Percentiles rank a stretch among this genome's conserved stretches.
Evolutionary conservation across 1,140 invertebrate species (phyloP).

Genomic region (Aphaenogaster floridana): DNA sequence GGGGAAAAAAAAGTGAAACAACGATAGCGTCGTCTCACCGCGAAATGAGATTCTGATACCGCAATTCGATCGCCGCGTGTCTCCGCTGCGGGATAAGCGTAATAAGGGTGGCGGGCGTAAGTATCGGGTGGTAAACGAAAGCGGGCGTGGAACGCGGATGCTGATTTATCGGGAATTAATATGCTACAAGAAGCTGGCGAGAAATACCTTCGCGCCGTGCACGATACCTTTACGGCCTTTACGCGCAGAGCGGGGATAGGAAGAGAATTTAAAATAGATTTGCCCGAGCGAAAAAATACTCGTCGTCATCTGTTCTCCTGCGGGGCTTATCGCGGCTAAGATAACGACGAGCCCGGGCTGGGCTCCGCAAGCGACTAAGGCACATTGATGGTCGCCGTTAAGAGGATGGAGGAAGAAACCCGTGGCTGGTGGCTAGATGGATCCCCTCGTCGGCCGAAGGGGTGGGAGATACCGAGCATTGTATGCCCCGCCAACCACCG

Average conservation of each 20-base stretch:
- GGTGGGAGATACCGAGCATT: slow-evolving; percentile 45
- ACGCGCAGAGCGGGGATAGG: neutral
- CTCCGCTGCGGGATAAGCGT: slow-evolving; percentile 5
- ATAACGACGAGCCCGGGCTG: slow-evolving; percentile 44
- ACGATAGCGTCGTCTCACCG: slow-evolving; percentile 22
- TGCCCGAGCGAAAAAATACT: slow-evolving; percentile 67
- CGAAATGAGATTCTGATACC: slow-evolving; percentile 61
- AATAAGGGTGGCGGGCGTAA: neutral
- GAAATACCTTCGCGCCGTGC: slow-evolving; percentile 8
- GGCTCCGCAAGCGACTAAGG: slow-evolving; percentile 48
- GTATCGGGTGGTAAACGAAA: slow-evolving; percentile 18
- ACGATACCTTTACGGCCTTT: neutral
- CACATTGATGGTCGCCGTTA: slow-evolving; percentile 60
- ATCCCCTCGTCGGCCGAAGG: slow-evolving; percentile 14
- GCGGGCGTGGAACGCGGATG: neutral
- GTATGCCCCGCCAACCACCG: slow-evolving; percentile 19
- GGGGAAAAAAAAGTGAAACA: slow-evolving; percentile 18
- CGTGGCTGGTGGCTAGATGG: slow-evolving; percentile 35
- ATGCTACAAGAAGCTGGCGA: slow-evolving; percentile 28
- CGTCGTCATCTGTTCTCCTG: slow-evolving; percentile 59
- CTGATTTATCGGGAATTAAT: slow-evolving; percentile 58
- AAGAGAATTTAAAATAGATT: slow-evolving; percentile 76
- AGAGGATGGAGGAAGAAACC: slow-evolving; percentile 52
- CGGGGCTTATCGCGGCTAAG: slow-evolving; percentile 67
- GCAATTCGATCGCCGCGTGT: slow-evolving; percentile 33